Base-by-base conservation (phyloP, 1,140 invertebrate species). In the Luehdorfia chinensis region DNA sequence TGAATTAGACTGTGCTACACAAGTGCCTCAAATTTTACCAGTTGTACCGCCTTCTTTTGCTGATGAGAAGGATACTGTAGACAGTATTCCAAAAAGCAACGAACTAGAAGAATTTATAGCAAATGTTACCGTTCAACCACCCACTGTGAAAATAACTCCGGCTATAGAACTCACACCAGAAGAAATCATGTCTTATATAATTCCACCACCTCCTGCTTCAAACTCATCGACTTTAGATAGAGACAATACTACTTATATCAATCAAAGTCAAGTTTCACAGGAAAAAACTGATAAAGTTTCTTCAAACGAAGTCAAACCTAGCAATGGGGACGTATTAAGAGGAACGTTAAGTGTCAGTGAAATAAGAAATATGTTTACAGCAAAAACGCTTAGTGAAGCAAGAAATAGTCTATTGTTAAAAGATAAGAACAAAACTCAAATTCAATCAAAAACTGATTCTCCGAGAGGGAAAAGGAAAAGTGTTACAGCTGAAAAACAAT, bases 31-130 rank as follows among this genome's bases (percentile, higher is more conserved):
- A 63, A 88, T 91, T 39, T 75, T 94, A 54, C 92, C 91, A 57
- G 86, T 91, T 3, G 92, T 93, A 1, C 93, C 93, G 7, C 90
- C 90, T 27, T 92, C 92, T 3, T 94, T 94, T 67, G 93, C 92
- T 25, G 92, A 93, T 72, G 76, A 88, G 49, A 81, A 74, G 59
- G 61, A 74, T 36, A 66, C 47, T 39, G 55, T 63, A 28, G 59
- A 59, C 50, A 59, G 58, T 13, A 49, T 37, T 44, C 65, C 66
- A 5, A 76, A 78, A 62, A 67, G 59, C 36, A 74, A 54, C 57
- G 71, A 73, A 53, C 45, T 96, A 50, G 95, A 97, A 72, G 90
- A 92, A 37, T 95, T 97, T 66, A 91, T 96, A 61, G 94, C 94
- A 8, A 93, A 92, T 59, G 92, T 96, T 16, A 93, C 93, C 12